These are phyloP conservation scores for Oncopodura yosiiana DNA, from an alignment of 1,140 invertebrate genomes.

Conservation along the genomic window DNA sequence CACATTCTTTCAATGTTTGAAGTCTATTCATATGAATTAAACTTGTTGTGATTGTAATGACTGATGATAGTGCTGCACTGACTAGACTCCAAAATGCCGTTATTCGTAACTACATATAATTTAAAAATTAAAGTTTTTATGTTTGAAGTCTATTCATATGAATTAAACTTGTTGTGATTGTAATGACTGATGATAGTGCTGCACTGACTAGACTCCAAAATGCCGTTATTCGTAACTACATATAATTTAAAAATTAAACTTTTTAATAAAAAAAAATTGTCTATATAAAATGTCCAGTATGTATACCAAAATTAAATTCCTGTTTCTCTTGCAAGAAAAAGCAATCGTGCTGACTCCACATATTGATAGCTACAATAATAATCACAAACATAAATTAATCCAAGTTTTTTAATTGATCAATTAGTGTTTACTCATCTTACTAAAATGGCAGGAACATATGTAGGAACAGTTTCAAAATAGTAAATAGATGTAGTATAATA, in stretches of 20 bases:
- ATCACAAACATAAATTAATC: neutral
- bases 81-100: slow-evolving; percentile 34
- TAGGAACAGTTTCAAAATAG: slow-evolving; percentile 73
- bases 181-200: slow-evolving; percentile 47
- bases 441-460: slow-evolving; percentile 68
- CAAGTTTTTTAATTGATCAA: neutral
- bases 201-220: slow-evolving; percentile 33
- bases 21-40: slow-evolving; percentile 86
- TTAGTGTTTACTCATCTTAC: slow-evolving; percentile 42
- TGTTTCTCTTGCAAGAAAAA: slow-evolving; percentile 65
- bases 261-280: neutral
- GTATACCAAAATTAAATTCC: slow-evolving; percentile 64
- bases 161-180: slow-evolving; percentile 40
- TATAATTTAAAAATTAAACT: too few species aligned
- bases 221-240: slow-evolving; percentile 31
- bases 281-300: neutral
- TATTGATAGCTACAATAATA: slow-evolving; percentile 51
- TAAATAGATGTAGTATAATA: slow-evolving; percentile 68
- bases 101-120: slow-evolving; percentile 25
- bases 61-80: slow-evolving; percentile 32
- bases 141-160: neutral
- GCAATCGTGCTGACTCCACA: slow-evolving; percentile 76
- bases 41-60: slow-evolving; percentile 78
- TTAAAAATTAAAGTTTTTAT: neutral
- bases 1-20: slow-evolving; percentile 73